Conservation (phyloP, 2,113 vertebrate genomes). For the Trematocara zebra region DNA sequence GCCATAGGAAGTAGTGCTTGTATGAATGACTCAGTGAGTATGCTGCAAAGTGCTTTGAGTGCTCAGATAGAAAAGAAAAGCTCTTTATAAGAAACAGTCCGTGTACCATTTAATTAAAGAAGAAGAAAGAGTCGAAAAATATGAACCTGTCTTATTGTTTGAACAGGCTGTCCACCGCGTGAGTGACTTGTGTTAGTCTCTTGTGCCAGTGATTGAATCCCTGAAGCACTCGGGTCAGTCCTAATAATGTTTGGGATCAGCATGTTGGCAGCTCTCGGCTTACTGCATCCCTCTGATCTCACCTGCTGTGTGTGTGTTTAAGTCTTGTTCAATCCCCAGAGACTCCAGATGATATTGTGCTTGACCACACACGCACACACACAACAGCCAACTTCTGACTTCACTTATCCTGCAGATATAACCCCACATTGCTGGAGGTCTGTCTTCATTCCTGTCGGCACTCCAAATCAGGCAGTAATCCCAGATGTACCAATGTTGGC, state of each 20-base stretch:
- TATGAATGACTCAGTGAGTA: not conserved
- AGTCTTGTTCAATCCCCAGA: slow-evolving; percentile 8
- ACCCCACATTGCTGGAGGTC: not conserved
- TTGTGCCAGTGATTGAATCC: not conserved
- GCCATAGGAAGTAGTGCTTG: not conserved
- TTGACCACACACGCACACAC: not conserved
- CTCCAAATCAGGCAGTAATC: not conserved
- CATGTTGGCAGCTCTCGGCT: slow-evolving; percentile 3
- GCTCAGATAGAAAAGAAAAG: not conserved
- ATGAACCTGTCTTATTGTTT: not conserved
- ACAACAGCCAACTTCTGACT: not conserved
- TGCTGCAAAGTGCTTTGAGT: not conserved
- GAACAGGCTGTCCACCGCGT: not conserved
- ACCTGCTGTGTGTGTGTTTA: not conserved
- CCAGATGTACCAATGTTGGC: rapidly evolving
- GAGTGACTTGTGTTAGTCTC: not conserved
- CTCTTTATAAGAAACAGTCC: not conserved
- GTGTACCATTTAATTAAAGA: not conserved
- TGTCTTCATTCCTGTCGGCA: not conserved
- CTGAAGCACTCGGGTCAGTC: not conserved
- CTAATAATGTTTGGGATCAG: slow-evolving; percentile 29
- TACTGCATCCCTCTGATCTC: slow-evolving; percentile 44
- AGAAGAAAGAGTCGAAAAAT: not conserved
- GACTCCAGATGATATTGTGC: not conserved
- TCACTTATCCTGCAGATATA: not conserved